Evolutionary conservation across 2,888 invertebrate species (phyloP).

Genomic region (Hymenopus coronatus): DNA sequence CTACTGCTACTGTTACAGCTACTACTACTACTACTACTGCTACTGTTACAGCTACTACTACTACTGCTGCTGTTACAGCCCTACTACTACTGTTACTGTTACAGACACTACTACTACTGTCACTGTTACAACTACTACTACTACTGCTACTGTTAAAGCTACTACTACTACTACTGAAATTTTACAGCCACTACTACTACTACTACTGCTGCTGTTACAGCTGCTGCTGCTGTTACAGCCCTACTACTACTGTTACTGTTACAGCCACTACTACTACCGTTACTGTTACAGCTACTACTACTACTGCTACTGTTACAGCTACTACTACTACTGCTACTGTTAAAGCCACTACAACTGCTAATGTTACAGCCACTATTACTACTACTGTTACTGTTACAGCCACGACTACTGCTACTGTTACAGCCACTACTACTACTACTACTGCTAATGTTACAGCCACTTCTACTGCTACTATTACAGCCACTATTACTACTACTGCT

Average conservation of each 20-base stretch:
- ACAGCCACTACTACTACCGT: background rate
- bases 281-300: conserved; percentile 11
- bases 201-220: no score
- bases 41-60: background rate
- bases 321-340: conserved; percentile 17
- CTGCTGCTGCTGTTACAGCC: no score
- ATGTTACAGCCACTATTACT: no score
- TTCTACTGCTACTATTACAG: conserved; percentile 10
- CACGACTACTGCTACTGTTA: no score
- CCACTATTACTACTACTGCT: conserved; percentile 18
- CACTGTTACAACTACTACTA: conserved; percentile 7
- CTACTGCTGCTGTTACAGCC: conserved; percentile 10
- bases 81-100: no score
- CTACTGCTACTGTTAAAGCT: conserved; percentile 13
- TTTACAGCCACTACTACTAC: no score
- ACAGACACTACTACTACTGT: conserved; percentile 9
- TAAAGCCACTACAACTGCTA: no score
- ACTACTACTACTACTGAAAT: conserved; percentile 13
- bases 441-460: conserved; percentile 12
- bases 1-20: conserved; percentile 6
- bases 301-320: conserved; percentile 17
- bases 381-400: no score
- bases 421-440: conserved; percentile 22
- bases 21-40: no score
- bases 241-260: no score